Evolutionary conservation across 2,797 vertebrate species (phyloP).

Genomic region (Gouania willdenowi): DNA sequence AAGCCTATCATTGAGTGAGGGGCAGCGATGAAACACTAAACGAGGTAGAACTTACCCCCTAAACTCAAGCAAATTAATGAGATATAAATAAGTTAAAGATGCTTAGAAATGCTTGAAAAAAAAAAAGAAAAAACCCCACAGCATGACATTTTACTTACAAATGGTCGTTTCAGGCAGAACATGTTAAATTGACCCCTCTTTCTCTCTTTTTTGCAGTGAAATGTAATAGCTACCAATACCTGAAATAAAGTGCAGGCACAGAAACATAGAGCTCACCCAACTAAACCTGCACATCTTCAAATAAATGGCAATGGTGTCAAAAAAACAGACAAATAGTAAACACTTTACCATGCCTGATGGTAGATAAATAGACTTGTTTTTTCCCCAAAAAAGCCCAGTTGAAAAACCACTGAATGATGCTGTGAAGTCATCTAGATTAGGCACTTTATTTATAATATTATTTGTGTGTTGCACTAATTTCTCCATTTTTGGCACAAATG

Average conservation of each 20-base stretch:
- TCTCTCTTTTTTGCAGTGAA: conserved; percentile 14
- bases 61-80: conserved; percentile 55
- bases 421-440: conserved; percentile 58
- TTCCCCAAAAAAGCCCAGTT: too few relatives aligned
- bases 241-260: conserved; percentile 81
- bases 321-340: too few relatives aligned
- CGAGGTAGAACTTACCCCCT: conserved; percentile 76
- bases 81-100: conserved; percentile 65
- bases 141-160: conserved; percentile 3
- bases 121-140: background rate
- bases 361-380: background rate
- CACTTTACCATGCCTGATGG: too few relatives aligned
- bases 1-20: conserved; percentile 45
- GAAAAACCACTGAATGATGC: too few relatives aligned
- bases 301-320: conserved; percentile 12
- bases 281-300: conserved; percentile 37
- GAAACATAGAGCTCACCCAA: conserved; percentile 57
- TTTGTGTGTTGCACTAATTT: too few relatives aligned
- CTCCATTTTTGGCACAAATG: conserved; percentile 22
- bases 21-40: conserved; percentile 55
- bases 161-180: conserved; percentile 6
- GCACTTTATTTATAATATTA: too few relatives aligned
- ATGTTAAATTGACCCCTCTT: conserved; percentile 17
- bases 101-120: conserved; percentile 39
- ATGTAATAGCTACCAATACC: conserved; percentile 49